A percentile compares a stretch with the other conserved stretches of the same genome.
phyloP scores from a whole-genome alignment of 1,140 invertebrate species.

The Wiebesia pumilae region DNA sequence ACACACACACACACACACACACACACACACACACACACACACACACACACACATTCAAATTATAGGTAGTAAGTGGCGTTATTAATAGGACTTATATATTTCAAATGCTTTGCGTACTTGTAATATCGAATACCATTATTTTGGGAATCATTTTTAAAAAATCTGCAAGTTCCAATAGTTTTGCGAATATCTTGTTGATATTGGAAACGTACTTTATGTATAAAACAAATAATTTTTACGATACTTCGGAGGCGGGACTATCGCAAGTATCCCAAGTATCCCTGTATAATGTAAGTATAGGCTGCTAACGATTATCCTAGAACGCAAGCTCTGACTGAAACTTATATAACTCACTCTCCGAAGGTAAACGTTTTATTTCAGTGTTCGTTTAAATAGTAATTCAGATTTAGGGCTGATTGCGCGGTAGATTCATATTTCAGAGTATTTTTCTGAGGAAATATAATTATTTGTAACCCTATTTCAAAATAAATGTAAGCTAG shows the following conservation, averaged over 20 bases:
- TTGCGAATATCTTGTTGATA: neutral
- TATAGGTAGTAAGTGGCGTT: neutral
- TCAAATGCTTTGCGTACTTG: neutral
- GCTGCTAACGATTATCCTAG: neutral
- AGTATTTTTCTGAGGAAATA: neutral
- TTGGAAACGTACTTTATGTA: neutral
- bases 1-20: too few relatives aligned
- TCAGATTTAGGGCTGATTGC: neutral
- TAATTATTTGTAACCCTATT: neutral
- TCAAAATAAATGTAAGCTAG: neutral
- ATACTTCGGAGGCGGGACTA: neutral
- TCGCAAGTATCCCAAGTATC: neutral
- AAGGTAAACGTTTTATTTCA: neutral
- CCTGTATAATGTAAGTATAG: neutral
- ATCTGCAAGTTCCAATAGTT: neutral
- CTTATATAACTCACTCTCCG: neutral
- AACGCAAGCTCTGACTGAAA: neutral
- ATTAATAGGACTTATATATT: neutral
- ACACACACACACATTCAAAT: too few relatives aligned
- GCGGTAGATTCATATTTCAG: too few relatives aligned
- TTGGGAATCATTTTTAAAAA: neutral
- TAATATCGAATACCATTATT: neutral
- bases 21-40: too few relatives aligned
- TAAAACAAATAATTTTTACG: neutral
- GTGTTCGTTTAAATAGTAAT: neutral